These are phyloP conservation scores for Pavo muticus DNA, from an alignment of 2,113 vertebrate genomes.

Conservation along the genomic window DNA sequence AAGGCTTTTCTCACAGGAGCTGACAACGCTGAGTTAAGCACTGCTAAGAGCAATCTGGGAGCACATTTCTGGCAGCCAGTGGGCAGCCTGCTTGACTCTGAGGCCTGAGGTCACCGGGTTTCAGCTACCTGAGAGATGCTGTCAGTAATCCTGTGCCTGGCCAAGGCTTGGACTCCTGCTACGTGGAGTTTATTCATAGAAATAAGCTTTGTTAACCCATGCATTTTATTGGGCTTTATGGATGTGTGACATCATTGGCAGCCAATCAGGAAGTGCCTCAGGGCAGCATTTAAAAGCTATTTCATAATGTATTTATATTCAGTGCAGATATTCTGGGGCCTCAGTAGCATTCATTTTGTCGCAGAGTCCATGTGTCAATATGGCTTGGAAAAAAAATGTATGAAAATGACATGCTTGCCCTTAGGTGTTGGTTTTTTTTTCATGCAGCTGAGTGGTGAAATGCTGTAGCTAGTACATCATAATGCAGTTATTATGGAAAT, in stretches of 20 bases:
- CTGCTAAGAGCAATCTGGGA: background rate
- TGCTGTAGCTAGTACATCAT: background rate
- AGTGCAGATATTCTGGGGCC: conserved; percentile 43
- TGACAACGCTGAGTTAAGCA: background rate
- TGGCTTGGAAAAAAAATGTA: background rate
- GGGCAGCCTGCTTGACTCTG: background rate
- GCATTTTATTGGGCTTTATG: background rate
- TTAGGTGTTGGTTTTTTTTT: background rate
- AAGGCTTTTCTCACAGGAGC: background rate
- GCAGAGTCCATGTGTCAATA: conserved; percentile 20
- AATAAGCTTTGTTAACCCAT: background rate
- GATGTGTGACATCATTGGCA: conserved; percentile 15
- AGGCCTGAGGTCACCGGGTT: background rate
- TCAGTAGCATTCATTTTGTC: conserved; percentile 26
- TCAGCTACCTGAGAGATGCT: background rate
- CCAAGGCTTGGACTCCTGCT: background rate
- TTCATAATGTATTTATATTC: conserved; percentile 59
- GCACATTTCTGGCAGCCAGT: background rate
- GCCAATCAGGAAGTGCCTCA: background rate
- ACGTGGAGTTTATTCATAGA: rapidly evolving
- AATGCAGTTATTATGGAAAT: background rate
- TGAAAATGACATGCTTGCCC: background rate
- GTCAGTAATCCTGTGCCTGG: background rate
- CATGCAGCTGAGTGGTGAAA: background rate
- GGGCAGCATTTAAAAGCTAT: conserved; percentile 31